These are phyloP conservation scores for Hirudinaria manillensis DNA, from an alignment of 2,888 invertebrate species.

Conservation along the genomic window DNA sequence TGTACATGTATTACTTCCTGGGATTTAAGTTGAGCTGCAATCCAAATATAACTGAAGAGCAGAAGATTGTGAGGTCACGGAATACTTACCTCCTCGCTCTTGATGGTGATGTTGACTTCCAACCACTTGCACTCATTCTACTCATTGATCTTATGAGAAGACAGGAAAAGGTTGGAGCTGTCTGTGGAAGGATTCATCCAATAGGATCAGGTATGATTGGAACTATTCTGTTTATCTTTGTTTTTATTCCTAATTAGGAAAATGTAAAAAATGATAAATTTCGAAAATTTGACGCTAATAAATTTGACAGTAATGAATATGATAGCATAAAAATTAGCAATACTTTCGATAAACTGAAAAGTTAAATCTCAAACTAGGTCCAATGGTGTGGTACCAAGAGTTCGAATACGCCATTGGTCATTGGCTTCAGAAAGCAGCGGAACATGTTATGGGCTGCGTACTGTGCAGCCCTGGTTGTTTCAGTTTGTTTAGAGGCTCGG, in stretches of 20 bases:
- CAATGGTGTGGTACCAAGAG: slow-evolving; percentile 79
- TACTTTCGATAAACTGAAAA: not conserved
- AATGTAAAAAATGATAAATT: not conserved
- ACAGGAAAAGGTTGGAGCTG: slow-evolving; percentile 87
- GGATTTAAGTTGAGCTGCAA: slow-evolving; percentile 87
- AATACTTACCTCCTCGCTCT: slow-evolving; percentile 89
- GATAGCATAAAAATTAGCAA: no score
- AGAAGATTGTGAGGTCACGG: slow-evolving; percentile 17
- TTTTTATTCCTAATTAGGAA: not conserved
- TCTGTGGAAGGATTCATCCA: slow-evolving; percentile 95
- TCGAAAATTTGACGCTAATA: not conserved
- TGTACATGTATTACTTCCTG: slow-evolving; percentile 99
- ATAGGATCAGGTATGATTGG: slow-evolving; percentile 69
- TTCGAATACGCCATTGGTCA: slow-evolving; percentile 87
- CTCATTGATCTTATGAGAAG: slow-evolving; percentile 97
- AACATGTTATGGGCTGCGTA: slow-evolving; percentile 66
- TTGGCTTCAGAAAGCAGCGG: slow-evolving; percentile 86
- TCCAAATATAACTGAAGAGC: slow-evolving; percentile 3
- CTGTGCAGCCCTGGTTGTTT: slow-evolving; percentile 48
- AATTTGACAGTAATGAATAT: not conserved
- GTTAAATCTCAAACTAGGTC: slow-evolving; percentile 56
- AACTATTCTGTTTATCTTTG: not conserved
- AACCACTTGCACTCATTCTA: slow-evolving; percentile 85
- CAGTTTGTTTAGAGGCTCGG: slow-evolving; percentile 45
- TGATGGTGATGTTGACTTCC: slow-evolving; percentile 96